A percentile compares a stretch with the other conserved stretches of the same genome.
These are phyloP conservation scores for Volucella inanis DNA, from an alignment of 2,888 invertebrate genomes.

Conservation along the genomic window DNA sequence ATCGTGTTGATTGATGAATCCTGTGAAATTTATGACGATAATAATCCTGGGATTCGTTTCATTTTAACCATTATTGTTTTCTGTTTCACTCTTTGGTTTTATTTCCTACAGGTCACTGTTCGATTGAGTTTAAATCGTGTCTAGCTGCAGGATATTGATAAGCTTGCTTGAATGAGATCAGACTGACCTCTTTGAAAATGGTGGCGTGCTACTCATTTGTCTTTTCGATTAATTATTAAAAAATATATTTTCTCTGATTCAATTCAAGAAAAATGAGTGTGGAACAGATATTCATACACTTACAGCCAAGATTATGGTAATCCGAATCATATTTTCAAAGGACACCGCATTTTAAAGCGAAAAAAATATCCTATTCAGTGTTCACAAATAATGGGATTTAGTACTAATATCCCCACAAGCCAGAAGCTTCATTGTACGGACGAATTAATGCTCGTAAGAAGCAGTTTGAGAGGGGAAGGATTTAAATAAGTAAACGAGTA, in stretches of 20 bases:
- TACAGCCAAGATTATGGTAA: too few species aligned
- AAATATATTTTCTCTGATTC: neutral
- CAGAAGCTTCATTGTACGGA: too few species aligned
- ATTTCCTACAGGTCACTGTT: conserved; percentile 14
- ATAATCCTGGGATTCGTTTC: conserved; percentile 33
- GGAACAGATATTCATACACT: too few species aligned
- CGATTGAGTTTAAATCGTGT: conserved; percentile 11
- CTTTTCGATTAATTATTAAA: neutral
- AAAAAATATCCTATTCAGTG: too few species aligned
- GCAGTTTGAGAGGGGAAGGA: too few species aligned
- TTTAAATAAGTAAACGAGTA: too few species aligned
- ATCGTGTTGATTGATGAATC: conserved; percentile 53
- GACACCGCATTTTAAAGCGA: too few species aligned
- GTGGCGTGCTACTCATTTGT: neutral
- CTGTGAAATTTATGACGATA: conserved; percentile 49
- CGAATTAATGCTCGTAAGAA: too few species aligned
- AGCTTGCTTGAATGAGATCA: neutral
- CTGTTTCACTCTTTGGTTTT: neutral
- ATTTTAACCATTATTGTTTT: conserved; percentile 5
- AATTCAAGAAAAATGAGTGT: neutral
- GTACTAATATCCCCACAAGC: too few species aligned
- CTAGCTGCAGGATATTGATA: conserved; percentile 8
- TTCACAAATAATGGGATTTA: too few species aligned
- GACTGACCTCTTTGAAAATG: neutral
- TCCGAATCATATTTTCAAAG: too few species aligned